Conservation (phyloP, 2,797 vertebrate genomes). For the Danio jaintianensis region DNA sequence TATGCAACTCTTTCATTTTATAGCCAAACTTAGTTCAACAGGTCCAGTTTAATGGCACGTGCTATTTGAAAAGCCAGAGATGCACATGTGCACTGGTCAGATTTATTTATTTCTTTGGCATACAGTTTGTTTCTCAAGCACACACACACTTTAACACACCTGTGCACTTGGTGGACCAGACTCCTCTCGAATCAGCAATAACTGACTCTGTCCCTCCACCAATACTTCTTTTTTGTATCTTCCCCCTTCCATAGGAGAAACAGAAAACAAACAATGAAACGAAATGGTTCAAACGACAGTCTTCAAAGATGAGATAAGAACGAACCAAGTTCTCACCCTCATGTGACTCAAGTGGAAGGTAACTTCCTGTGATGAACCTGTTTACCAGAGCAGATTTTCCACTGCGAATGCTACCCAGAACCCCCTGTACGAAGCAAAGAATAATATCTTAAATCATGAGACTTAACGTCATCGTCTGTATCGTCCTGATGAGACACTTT, state of each 20-base stretch:
- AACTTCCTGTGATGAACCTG: conserved; percentile 93
- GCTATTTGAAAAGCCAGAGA: not conserved
- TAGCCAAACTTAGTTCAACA: not conserved
- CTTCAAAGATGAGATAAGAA: not conserved
- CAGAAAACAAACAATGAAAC: not conserved
- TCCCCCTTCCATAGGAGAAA: conserved; percentile 78
- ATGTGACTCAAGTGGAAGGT: conserved; percentile 85
- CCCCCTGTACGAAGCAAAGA: conserved; percentile 76
- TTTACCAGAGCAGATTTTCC: conserved; percentile 93
- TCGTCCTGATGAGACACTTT: not conserved
- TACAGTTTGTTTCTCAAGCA: conserved; percentile 24
- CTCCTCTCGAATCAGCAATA: conserved; percentile 94
- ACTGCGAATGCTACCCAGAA: conserved; percentile 90
- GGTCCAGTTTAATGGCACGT: not conserved
- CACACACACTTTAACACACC: conserved; percentile 71
- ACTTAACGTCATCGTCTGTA: not conserved
- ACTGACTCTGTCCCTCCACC: conserved; percentile 91
- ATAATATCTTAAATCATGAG: not conserved
- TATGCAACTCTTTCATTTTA: not conserved
- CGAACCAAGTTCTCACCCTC: conserved; percentile 80
- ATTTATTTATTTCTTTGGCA: not conserved
- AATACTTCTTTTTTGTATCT: conserved; percentile 93
- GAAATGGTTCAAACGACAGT: not conserved
- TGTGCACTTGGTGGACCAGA: conserved; percentile 87
- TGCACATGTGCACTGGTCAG: not conserved